A percentile compares a stretch with the other conserved stretches of the same genome.
Evolutionary conservation across 2,797 vertebrate species (phyloP).

Genomic region (Harpagifer antarcticus): DNA sequence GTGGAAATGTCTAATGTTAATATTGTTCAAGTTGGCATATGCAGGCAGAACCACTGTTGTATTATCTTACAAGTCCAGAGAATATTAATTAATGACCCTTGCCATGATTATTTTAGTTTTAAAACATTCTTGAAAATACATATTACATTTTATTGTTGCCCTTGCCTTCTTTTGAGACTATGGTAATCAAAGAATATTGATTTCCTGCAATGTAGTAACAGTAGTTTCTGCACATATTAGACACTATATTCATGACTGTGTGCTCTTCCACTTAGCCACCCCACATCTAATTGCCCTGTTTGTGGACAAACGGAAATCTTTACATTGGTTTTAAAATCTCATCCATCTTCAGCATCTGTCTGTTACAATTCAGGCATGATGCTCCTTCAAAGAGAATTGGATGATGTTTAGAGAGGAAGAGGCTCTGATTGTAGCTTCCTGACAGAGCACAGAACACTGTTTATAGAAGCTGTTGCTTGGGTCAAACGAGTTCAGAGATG

Average conservation of each 20-base stretch:
- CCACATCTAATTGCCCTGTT: conserved; percentile 14
- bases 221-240: background rate
- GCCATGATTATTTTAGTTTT: background rate
- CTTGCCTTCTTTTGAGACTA: background rate
- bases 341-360: conserved; percentile 49
- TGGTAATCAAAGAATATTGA: background rate
- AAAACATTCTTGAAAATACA: background rate
- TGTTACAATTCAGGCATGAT: conserved; percentile 17
- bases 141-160: background rate
- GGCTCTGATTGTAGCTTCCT: conserved; percentile 17
- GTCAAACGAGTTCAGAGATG: conserved; percentile 27
- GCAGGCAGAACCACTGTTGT: background rate
- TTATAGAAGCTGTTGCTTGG: conserved; percentile 23
- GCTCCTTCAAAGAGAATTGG: background rate
- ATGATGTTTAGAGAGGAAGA: background rate
- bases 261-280: conserved; percentile 5
- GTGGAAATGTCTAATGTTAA: background rate
- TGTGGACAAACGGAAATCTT: conserved; percentile 10
- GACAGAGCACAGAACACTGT: conserved; percentile 13
- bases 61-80: background rate
- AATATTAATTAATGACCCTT: background rate
- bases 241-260: background rate
- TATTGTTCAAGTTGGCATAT: background rate
- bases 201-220: background rate
- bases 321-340: conserved; percentile 29